Conservation (phyloP, 2,797 vertebrate genomes). For the Helicolenus hilgendorfi region DNA sequence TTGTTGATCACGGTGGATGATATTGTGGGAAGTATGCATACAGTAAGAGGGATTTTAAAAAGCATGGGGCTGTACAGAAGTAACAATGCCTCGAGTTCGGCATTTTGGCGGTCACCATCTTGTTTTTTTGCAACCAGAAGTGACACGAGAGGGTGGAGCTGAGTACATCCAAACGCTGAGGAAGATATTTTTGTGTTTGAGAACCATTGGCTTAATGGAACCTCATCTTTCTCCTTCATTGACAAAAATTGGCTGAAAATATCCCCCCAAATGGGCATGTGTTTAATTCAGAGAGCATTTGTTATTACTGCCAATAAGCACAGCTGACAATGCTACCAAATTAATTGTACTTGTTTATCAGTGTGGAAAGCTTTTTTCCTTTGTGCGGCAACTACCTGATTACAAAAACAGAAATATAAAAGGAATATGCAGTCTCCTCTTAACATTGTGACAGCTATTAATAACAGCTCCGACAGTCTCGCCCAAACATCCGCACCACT, state of each 20-base stretch:
- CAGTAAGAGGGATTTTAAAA: no score
- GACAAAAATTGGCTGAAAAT: background rate
- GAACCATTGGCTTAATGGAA: no score
- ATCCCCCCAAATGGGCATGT: background rate
- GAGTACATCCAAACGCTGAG: no score
- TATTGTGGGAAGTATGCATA: no score
- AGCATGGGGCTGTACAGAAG: no score
- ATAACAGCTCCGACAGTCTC: conserved; percentile 28
- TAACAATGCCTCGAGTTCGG: no score
- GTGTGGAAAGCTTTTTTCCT: background rate
- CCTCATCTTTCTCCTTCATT: background rate
- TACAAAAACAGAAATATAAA: background rate
- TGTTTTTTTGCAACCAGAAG: no score
- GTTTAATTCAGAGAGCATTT: background rate
- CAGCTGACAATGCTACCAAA: background rate
- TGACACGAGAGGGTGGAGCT: no score
- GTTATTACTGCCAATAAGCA: background rate
- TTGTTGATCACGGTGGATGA: no score
- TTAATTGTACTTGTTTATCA: background rate
- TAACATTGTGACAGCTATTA: conserved; percentile 28
- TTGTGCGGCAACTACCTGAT: background rate
- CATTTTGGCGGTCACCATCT: no score
- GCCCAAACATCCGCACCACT: conserved; percentile 35
- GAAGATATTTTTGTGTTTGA: no score
- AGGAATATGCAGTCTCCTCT: background rate